phyloP scores from a whole-genome alignment of 2,113 vertebrate species.

The Ciconia boyciana region DNA sequence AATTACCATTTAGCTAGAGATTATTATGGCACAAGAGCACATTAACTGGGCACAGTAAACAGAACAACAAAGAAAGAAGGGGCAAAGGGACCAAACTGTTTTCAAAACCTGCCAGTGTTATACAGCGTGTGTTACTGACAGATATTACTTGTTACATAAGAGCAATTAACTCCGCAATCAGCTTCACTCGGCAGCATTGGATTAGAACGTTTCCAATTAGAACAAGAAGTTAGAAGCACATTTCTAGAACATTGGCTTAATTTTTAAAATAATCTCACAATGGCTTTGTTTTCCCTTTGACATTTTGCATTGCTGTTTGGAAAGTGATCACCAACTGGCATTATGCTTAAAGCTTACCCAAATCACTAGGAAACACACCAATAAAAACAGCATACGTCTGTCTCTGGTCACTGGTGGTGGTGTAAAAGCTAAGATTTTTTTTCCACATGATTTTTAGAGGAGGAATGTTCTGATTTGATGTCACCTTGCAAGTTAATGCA shows the following conservation, averaged over 20 bases:
- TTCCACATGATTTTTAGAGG: neutral
- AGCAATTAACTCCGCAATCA: slow-evolving; percentile 67
- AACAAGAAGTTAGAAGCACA: slow-evolving; percentile 32
- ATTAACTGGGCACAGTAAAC: slow-evolving; percentile 82
- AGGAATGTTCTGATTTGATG: neutral
- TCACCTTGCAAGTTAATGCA: neutral
- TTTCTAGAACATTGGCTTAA: neutral
- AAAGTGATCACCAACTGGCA: neutral
- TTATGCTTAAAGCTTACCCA: neutral
- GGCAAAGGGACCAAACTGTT: slow-evolving; percentile 70
- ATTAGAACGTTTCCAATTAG: slow-evolving; percentile 61
- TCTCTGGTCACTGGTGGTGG: slow-evolving; percentile 13
- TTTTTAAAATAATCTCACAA: neutral
- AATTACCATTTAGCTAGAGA: slow-evolving; percentile 88
- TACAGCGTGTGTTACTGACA: slow-evolving; percentile 51
- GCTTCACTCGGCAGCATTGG: neutral
- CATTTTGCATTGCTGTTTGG: neutral
- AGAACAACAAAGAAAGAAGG: slow-evolving; percentile 77
- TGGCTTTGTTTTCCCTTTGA: neutral
- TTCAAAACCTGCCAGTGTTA: slow-evolving; percentile 65
- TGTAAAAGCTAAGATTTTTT: neutral
- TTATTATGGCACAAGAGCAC: slow-evolving; percentile 84
- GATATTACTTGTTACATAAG: slow-evolving; percentile 75
- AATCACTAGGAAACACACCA: neutral
- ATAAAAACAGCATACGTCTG: slow-evolving; percentile 14